Percentiles rank a stretch among this genome's conserved stretches.
phyloP scores from a whole-genome alignment of 2,797 vertebrate genomes.

The Glossophaga mutica region DNA sequence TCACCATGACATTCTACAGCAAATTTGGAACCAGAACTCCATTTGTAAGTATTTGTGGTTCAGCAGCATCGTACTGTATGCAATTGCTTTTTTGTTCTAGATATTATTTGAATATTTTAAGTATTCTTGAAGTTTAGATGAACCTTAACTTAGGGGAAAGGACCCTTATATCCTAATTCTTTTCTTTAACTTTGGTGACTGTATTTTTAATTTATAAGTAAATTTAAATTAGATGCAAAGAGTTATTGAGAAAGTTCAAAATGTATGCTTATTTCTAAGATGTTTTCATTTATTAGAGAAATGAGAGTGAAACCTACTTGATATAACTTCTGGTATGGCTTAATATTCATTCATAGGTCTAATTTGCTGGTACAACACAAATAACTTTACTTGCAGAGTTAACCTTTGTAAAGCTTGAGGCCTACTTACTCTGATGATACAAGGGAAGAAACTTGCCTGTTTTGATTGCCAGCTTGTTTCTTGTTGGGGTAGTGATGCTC shows the following conservation, averaged over 20 bases:
- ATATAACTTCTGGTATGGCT: not conserved
- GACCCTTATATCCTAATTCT: not conserved
- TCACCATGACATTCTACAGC: constrained; percentile 97
- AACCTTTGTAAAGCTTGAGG: not conserved
- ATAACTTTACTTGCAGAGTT: not conserved
- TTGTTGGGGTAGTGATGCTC: not conserved
- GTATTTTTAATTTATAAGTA: not conserved
- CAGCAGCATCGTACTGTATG: not conserved
- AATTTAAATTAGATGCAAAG: not conserved
- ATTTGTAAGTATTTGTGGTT: constrained; percentile 86
- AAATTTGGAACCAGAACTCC: constrained; percentile 90
- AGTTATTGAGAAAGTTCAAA: constrained; percentile 34
- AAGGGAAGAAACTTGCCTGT: not conserved
- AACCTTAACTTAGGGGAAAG: not conserved
- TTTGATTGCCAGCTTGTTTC: not conserved
- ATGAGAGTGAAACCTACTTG: not conserved
- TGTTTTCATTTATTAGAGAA: constrained; percentile 27
- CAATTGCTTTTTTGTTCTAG: not conserved
- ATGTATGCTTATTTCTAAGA: not conserved
- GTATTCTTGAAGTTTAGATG: not conserved
- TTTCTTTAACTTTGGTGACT: constrained; percentile 30
- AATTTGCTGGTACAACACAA: not conserved
- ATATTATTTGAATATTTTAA: not conserved
- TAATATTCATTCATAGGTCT: not conserved
- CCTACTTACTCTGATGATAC: not conserved